A percentile compares a stretch with the other conserved stretches of the same genome.
Evolutionary conservation across 2,888 invertebrate genomes (phyloP).

Genomic region (Pseudeuparius sepicola): DNA sequence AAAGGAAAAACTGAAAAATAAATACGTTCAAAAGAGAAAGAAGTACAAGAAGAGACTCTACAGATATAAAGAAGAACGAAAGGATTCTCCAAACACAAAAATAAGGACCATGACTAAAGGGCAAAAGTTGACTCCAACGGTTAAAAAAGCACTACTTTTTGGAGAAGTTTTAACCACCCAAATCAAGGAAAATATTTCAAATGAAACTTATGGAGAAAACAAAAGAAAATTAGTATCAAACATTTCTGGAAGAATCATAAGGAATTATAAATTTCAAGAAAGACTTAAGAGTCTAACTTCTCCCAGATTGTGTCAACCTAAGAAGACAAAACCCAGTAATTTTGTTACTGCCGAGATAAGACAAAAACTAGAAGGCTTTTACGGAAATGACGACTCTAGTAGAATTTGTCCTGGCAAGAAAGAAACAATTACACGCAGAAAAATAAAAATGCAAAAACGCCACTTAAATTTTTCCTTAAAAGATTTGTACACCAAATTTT

Average conservation of each 20-base stretch:
- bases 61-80: not conserved
- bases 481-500: slow-evolving; percentile 5
- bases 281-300: slow-evolving; percentile 5
- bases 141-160: slow-evolving; percentile 12
- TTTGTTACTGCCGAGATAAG: too few species aligned
- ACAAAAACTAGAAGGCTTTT: slow-evolving; percentile 3
- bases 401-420: slow-evolving; percentile 9
- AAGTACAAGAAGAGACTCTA: slow-evolving; percentile 5
- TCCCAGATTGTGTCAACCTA: too few species aligned
- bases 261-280: slow-evolving; percentile 10
- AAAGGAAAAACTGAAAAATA: slow-evolving; percentile 10
- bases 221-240: slow-evolving; percentile 10
- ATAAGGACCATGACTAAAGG: slow-evolving; percentile 5
- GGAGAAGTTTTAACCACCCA: slow-evolving; percentile 10
- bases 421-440: slow-evolving; percentile 9
- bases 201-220: slow-evolving; percentile 4
- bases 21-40: slow-evolving; percentile 10
- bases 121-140: slow-evolving; percentile 5
- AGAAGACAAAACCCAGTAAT: too few species aligned
- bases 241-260: slow-evolving; percentile 11
- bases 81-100: slow-evolving; percentile 8
- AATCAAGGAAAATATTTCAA: slow-evolving; percentile 10
- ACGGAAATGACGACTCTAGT: slow-evolving; percentile 7
- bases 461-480: slow-evolving; percentile 5
- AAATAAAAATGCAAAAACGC: slow-evolving; percentile 10